Evolutionary conservation across 2,888 invertebrate genomes (phyloP).

Genomic region (Heliconius hortense): DNA sequence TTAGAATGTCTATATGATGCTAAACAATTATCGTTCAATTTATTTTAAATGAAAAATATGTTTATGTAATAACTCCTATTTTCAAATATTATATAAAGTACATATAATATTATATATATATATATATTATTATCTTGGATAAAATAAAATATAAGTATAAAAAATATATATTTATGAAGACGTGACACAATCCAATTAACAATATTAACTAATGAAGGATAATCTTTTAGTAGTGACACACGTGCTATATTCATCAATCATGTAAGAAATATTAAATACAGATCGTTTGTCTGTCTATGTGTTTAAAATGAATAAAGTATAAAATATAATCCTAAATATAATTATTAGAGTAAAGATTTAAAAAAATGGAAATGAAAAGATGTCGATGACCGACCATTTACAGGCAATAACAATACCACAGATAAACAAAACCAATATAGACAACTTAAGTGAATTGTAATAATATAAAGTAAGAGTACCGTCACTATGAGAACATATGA

Average conservation of each 20-base stretch:
- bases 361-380: not conserved
- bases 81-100: not conserved
- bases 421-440: slow-evolving; percentile 36
- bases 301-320: not conserved
- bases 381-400: not conserved
- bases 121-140: not conserved
- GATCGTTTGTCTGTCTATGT: not conserved
- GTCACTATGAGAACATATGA: slow-evolving; percentile 8
- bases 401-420: slow-evolving; percentile 25
- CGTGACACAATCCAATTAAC: slow-evolving; percentile 2
- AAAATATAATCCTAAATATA: not conserved
- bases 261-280: not conserved
- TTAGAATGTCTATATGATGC: not conserved
- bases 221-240: not conserved
- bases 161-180: not conserved
- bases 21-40: not conserved
- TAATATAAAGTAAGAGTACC: slow-evolving; percentile 18
- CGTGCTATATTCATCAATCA: not conserved
- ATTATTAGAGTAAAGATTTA: not conserved
- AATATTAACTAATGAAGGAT: not conserved
- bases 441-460: slow-evolving; percentile 32
- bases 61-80: not conserved
- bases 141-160: not conserved
- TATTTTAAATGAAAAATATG: not conserved
- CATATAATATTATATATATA: not conserved